Base-by-base conservation (phyloP, 2,113 vertebrate species). In the Neofelis nebulosa region DNA sequence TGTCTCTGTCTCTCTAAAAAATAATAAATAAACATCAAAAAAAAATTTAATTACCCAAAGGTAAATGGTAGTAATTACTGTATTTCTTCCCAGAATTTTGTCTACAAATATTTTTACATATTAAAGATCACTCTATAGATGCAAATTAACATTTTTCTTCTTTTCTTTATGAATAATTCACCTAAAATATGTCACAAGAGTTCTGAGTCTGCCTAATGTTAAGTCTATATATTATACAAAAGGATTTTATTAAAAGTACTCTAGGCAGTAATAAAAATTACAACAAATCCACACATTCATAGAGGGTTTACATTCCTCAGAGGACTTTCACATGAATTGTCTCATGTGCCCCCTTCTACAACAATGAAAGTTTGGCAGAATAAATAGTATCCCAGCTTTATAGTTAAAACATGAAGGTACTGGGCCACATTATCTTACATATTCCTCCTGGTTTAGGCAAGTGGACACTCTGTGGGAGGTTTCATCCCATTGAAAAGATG, bases 41-140 rank as follows among this genome's bases (percentile, higher is more conserved):
- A 29, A 19, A 11, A 1, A 16, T 9, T 66, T 66, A 48, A 29
- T 57, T 52, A 41, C 12, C 48, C 71, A 36, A 71, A 78, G 19
- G 31, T 69, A 87, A 83, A 48, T 18, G 3, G 23, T 73, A 25
- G 50, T 33, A 74, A 25, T 87, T 87, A 83, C 38, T 69, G 3
- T 69, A 71, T 76, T 91, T 94, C 83, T 38, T 92, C 29, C 48
- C 52, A 91, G 83, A 95, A 84, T 65, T 91, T 84, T 91, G 21
- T 61, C 45, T 94, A 91, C 23, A 1, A 68, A 15, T 78, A 27
- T 69, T 61, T 73, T 92, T 92, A 5, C 83, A 36, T 82, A 94
- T 88, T 88, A 81, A 89, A 85, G 9, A 45, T 85, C 27, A 36
- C 38, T 1, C 18, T 61, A 23, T 71, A 31, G 27, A 38, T 65